Evolutionary conservation across 2,888 invertebrate species (phyloP).

Genomic region (Steinernema scapterisci): DNA sequence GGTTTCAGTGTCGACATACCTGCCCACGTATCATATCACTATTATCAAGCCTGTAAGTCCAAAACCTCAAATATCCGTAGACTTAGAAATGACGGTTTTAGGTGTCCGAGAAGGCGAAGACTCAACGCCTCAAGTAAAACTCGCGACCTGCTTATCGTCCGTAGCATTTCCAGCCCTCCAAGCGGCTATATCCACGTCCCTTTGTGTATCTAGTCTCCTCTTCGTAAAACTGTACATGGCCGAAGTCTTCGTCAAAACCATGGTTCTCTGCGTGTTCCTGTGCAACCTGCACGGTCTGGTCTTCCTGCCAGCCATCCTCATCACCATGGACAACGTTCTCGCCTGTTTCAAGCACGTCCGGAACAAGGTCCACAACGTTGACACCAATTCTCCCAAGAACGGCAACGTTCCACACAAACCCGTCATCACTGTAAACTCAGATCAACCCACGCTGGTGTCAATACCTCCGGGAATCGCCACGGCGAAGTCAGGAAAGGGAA

Average conservation of each 20-base stretch:
- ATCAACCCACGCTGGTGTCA: conserved; percentile 19
- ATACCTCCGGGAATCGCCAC: conserved; percentile 23
- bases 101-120: conserved; percentile 28
- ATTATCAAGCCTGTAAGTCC: conserved; percentile 47
- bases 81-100: not conserved
- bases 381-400: conserved; percentile 11
- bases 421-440: not conserved
- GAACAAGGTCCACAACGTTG: conserved; percentile 23
- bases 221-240: conserved; percentile 65
- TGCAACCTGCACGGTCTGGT: conserved; percentile 65
- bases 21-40: conserved; percentile 64
- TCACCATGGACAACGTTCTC: conserved; percentile 44
- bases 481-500: not conserved
- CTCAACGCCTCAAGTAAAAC: conserved; percentile 35
- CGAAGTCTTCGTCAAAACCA: conserved; percentile 60
- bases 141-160: conserved; percentile 47
- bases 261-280: conserved; percentile 63
- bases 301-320: conserved; percentile 60
- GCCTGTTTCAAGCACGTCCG: conserved; percentile 20
- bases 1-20: conserved; percentile 65
- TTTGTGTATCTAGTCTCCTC: conserved; percentile 60
- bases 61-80: not conserved
- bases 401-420: conserved; percentile 20
- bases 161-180: conserved; percentile 52
- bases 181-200: conserved; percentile 58